These are phyloP conservation scores for Silurus aristotelis DNA, from an alignment of 2,797 vertebrate genomes.

Conservation along the genomic window DNA sequence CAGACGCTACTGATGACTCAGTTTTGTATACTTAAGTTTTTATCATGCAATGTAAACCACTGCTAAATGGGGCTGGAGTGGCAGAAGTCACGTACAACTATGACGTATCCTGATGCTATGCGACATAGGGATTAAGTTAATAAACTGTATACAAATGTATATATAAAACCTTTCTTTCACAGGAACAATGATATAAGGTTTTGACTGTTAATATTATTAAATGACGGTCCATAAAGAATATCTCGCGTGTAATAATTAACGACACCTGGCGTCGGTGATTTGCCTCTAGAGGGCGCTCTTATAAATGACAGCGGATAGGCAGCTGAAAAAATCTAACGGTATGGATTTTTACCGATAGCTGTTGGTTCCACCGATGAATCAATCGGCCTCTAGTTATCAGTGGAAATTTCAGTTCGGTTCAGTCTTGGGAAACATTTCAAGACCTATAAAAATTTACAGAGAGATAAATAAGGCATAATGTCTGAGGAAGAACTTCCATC, in stretches of 20 bases:
- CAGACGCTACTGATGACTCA: conserved; percentile 26
- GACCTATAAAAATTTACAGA: neutral
- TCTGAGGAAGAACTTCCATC: neutral
- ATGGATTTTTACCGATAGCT: too few species aligned
- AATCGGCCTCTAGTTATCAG: too few species aligned
- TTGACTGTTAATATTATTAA: too few species aligned
- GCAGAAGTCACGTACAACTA: neutral
- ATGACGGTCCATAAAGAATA: neutral
- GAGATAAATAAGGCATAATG: neutral
- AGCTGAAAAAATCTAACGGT: too few species aligned
- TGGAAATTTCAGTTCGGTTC: neutral
- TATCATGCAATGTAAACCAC: conserved; percentile 38
- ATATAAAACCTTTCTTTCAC: neutral
- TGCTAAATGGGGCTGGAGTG: conserved; percentile 3
- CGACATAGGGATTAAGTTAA: neutral
- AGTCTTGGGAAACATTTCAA: neutral
- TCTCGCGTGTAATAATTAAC: neutral
- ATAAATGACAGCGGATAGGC: too few species aligned
- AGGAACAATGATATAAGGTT: neutral
- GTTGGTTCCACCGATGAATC: neutral
- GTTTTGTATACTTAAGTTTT: conserved; percentile 24
- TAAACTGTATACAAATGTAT: neutral
- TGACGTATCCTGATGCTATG: neutral
- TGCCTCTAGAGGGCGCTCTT: too few species aligned
- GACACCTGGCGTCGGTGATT: too few species aligned